Base-by-base conservation (phyloP, 2,888 invertebrate species). In the Hirtodrosophila trivittata region DNA sequence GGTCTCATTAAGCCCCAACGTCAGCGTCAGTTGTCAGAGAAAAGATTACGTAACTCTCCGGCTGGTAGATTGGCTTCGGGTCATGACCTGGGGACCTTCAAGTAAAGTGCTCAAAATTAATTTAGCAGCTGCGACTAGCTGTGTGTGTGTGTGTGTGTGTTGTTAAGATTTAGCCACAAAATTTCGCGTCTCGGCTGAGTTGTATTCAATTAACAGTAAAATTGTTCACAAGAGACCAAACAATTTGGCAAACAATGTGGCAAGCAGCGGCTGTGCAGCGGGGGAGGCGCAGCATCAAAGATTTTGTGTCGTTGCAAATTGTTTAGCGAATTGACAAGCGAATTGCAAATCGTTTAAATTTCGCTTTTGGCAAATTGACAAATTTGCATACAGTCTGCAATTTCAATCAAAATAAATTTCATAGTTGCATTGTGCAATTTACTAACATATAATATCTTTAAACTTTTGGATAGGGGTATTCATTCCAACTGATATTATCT, bases 381-480 rank as follows among this genome's bases (percentile, higher is more conserved):
- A 67, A 47, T 56, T 39, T 37, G 41, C 28, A 33, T 54, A 55
- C 58, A 56, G 55, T 39, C 54, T 70, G 54, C 49, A 26, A 55
- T 64, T 68, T 82, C 72, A 77, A 77, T 77, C 77, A 75, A 75
- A 82, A 56, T 43, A 50, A 66, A 77, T 77, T 33, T 52, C 38
- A 66, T 30, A 25, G 25, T 21, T 21, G 2, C 18, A 18, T 21
- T 21, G 2, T 5, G 2, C 18, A 21, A 21, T 21, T 5, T 21
- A 21, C 18, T 21, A 21, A n/a, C n/a, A n/a, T n/a, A n/a, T n/a
- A n/a, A n/a, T n/a, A n/a, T n/a, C n/a, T n/a, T n/a, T n/a, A n/a
- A n/a, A n/a, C n/a, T n/a, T n/a, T n/a, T n/a, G n/a, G n/a, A n/a
- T n/a, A n/a, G n/a, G n/a, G n/a, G n/a, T n/a, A n/a, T n/a, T n/a